Conservation (phyloP, 2,113 vertebrate genomes). For the Felis catus region F.catus_Fca126_mat1.0 CM031411.1:26344501-26345000, state of each 20-base stretch:
- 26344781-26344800: neutral
- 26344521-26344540: neutral
- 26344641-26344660: neutral
- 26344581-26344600: neutral
- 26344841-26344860: neutral
- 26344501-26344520: neutral
- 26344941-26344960: neutral
- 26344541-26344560: neutral
- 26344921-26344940: constrained; percentile 3
- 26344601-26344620: neutral
- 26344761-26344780: neutral
- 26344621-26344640: neutral
- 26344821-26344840: neutral
- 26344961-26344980: neutral
- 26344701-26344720: neutral
- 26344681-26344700: neutral
- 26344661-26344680: neutral
- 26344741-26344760: neutral
- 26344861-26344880: neutral
- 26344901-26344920: neutral
- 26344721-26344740: neutral
- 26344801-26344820: neutral
- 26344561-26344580: neutral
- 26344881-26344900: neutral
- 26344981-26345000: neutral